phyloP scores from a whole-genome alignment of 2,888 invertebrate species.

The Yponomeuta malinellus region DNA sequence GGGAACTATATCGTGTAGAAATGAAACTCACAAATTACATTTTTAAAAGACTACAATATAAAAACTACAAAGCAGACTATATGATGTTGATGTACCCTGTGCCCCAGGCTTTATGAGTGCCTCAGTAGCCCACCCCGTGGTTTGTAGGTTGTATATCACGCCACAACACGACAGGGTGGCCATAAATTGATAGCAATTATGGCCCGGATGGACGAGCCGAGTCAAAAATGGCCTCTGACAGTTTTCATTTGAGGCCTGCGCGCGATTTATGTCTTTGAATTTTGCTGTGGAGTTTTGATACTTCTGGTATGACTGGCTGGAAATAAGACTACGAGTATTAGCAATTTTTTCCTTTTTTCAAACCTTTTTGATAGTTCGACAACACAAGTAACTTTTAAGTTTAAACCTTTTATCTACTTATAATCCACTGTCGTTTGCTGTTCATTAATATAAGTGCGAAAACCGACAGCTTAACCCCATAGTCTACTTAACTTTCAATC shows the following conservation, averaged over 20 bases:
- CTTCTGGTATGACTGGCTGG: background rate
- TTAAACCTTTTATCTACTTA: no score
- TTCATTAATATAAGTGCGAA: no score
- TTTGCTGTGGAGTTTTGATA: background rate
- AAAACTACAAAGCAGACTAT: no score
- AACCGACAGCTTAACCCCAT: background rate
- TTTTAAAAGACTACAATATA: no score
- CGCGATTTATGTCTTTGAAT: background rate
- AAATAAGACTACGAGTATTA: background rate
- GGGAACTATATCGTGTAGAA: no score
- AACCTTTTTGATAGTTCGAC: no score
- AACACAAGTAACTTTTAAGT: no score
- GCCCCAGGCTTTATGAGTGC: background rate
- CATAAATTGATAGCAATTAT: slow-evolving; percentile 13
- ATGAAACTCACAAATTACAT: no score
- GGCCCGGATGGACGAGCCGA: background rate
- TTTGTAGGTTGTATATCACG: slow-evolving; percentile 8
- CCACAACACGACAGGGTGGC: slow-evolving; percentile 4
- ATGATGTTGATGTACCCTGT: no score
- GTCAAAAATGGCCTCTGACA: slow-evolving; percentile 7
- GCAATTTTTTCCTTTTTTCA: no score
- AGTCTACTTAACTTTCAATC: background rate
- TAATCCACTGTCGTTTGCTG: no score
- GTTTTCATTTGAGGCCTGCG: slow-evolving; percentile 6
- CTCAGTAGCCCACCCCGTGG: background rate